These are phyloP conservation scores for Mechanitis messenoides DNA, from an alignment of 2,888 invertebrate genomes.

Conservation along the genomic window DNA sequence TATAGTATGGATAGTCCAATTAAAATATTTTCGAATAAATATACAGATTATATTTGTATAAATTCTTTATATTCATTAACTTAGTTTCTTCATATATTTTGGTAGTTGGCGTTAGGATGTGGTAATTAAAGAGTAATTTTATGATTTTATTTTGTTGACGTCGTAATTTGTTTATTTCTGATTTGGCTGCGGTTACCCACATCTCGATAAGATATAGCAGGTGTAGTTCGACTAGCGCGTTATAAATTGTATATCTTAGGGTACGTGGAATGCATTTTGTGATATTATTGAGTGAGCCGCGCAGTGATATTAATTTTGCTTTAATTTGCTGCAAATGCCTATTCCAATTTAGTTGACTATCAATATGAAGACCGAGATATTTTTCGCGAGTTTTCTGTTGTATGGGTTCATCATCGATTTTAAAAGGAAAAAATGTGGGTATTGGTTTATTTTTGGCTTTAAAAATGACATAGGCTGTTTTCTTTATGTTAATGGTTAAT, in stretches of 20 bases:
- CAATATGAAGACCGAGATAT: slow-evolving; percentile 13
- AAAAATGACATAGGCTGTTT: slow-evolving; percentile 22
- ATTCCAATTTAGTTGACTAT: slow-evolving; percentile 10
- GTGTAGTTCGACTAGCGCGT: background rate
- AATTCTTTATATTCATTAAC: background rate
- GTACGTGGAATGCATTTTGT: background rate
- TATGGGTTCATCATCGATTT: slow-evolving; percentile 10
- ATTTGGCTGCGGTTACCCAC: slow-evolving; percentile 18
- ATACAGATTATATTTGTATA: background rate
- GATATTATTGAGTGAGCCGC: background rate
- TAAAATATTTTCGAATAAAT: background rate
- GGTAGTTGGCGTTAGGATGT: slow-evolving; percentile 16
- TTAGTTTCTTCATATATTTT: background rate
- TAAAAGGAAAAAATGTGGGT: slow-evolving; percentile 4
- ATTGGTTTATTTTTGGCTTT: slow-evolving; percentile 23
- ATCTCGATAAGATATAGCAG: slow-evolving; percentile 18
- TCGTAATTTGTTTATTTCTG: slow-evolving; percentile 11
- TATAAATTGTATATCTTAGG: background rate
- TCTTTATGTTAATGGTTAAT: slow-evolving; percentile 17
- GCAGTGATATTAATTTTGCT: background rate
- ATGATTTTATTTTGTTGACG: slow-evolving; percentile 20
- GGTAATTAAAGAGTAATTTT: slow-evolving; percentile 20
- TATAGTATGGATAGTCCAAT: background rate
- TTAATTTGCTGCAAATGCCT: background rate
- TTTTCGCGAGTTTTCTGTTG: slow-evolving; percentile 10